Base-by-base conservation (phyloP, 2,797 vertebrate species). In the Morelia viridis region DNA sequence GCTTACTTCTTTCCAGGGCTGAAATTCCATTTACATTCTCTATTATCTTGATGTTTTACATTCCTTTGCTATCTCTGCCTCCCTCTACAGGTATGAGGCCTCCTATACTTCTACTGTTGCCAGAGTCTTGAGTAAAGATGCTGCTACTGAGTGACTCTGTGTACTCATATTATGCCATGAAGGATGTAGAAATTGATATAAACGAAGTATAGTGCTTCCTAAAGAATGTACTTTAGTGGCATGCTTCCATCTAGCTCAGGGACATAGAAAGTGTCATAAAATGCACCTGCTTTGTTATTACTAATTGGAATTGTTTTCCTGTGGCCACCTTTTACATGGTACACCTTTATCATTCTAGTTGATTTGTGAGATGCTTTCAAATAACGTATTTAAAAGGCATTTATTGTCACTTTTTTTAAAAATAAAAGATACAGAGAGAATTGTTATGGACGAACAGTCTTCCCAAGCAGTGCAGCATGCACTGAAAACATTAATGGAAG, bases 391-490 rank as follows among this genome's bases (percentile, higher is more conserved):
- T 65, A 50, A 85, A 85, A 26, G 1, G 31, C 5, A 89, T 85
- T 53, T 85, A 6, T 89, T 87, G 56, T 22, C 60, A 56, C 92
- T 88, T 71, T 50, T 41, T 91, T 85, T 91, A 80, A 8, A 62
- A 71, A 13, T 93, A 80, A 1, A 19, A 80, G 71, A 0, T 90
- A 6, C 93, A 99, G 99, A 98, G 91, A 92, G 96, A 95, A 97
- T 98, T 94, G 94, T 98, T 93, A 96, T 99, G 95, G 98, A 98
- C 94, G 97, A 94, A 65, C 97, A 96, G 46, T 97, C 98, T 9
- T 98, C 98, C 3, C 94, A 95, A 12, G 98, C 97, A 61, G 94
- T 99, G 91, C 97, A 98, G 68, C 91, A 92, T 53, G 98, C 97
- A 12, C 95, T 99, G 95, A 97, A 96, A 97, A 98, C 96, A 0